These are phyloP conservation scores for Eupithecia pulchellata DNA, from an alignment of 2,888 invertebrate species.

Conservation along the genomic window DNA sequence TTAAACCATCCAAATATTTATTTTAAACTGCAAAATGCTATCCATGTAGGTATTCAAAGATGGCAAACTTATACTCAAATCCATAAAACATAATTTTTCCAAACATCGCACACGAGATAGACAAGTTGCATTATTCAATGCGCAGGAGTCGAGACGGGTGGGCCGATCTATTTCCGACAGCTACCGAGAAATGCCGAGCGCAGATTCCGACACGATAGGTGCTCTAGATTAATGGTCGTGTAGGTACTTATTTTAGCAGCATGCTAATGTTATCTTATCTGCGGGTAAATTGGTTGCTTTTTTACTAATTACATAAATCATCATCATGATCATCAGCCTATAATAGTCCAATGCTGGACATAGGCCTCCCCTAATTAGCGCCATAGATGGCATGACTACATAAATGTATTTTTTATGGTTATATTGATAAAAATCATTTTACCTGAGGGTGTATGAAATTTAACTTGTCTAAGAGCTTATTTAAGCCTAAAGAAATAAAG, in stretches of 20 bases:
- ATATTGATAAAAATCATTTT: too few species aligned
- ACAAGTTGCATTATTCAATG: conserved; percentile 44
- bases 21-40: not conserved
- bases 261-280: conserved; percentile 40
- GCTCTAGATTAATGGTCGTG: conserved; percentile 64
- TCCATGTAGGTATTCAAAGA: not conserved
- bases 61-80: not conserved
- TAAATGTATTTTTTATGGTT: too few species aligned
- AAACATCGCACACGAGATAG: conserved; percentile 15
- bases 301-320: too few species aligned
- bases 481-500: too few species aligned
- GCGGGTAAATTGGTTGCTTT: not conserved
- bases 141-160: conserved; percentile 60
- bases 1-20: not conserved
- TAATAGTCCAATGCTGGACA: too few species aligned
- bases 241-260: conserved; percentile 36
- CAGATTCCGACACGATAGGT: conserved; percentile 68
- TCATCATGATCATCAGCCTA: too few species aligned
- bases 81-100: conserved; percentile 2
- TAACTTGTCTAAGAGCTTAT: too few species aligned
- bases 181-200: conserved; percentile 60
- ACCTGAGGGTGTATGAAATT: too few species aligned
- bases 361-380: too few species aligned
- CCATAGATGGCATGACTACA: too few species aligned
- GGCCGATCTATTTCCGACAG: conserved; percentile 72